Evolutionary conservation across 2,888 invertebrate genomes (phyloP).

Genomic region (Idaea biselata): DNA sequence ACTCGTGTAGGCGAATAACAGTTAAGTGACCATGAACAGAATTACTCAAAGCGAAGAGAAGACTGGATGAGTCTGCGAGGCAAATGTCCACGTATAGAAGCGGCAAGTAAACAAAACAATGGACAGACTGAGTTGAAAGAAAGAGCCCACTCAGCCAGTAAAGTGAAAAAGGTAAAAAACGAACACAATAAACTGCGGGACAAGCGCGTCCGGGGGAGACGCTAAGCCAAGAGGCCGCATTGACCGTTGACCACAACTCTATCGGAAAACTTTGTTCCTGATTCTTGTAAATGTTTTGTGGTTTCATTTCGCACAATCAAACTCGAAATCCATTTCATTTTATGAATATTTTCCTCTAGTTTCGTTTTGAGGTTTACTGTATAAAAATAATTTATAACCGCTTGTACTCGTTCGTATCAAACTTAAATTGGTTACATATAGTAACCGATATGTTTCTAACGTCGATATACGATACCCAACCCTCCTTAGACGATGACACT

Average conservation of each 20-base stretch:
- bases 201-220: conserved; percentile 58
- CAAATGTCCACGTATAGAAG: conserved; percentile 58
- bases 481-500: conserved; percentile 64
- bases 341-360: background rate
- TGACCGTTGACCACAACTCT: conserved; percentile 46
- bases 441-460: conserved; percentile 15
- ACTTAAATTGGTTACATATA: conserved; percentile 1
- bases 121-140: conserved; percentile 51
- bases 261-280: conserved; percentile 3
- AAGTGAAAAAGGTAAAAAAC: conserved; percentile 61
- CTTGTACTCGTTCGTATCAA: background rate
- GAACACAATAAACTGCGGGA: conserved; percentile 62
- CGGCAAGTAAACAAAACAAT: conserved; percentile 59
- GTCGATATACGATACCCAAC: conserved; percentile 42
- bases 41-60: conserved; percentile 40
- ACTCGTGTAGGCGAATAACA: conserved; percentile 31
- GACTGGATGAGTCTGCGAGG: conserved; percentile 52
- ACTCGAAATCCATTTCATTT: background rate
- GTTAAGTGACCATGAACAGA: conserved; percentile 48
- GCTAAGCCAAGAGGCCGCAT: conserved; percentile 44
- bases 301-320: background rate
- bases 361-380: background rate
- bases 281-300: background rate
- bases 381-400: background rate
- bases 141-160: conserved; percentile 62